Evolutionary conservation across 2,113 vertebrate species (phyloP), one percentile per base, ranked within the genome.

Genomic region (Brachyhypopomus occidentalis): DNA sequence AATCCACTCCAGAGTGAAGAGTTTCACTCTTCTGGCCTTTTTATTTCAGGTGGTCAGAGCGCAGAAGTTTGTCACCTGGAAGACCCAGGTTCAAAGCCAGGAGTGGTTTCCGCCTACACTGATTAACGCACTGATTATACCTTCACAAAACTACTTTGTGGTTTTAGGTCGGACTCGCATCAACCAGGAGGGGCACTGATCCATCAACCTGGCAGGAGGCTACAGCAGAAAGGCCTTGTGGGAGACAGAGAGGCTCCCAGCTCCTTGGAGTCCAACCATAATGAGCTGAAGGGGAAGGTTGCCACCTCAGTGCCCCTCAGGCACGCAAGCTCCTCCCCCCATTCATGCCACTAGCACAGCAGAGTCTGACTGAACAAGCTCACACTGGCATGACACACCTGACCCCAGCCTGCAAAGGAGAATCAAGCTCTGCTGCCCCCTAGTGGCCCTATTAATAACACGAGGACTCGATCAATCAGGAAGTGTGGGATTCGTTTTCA

Each of bases 361-460:
- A 30, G 7, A 5, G 45, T 63, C 60, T 2, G 3, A 36, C 27
- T 67, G 64, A 67, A 67, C 27, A 16, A 67, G 62, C 27, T 30
- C 23, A 36, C 25, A 62, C 72, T 2, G 17, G 30, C 14, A 25
- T 20, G 63, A 34, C 16, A 72, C 25, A 5, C 0, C 1, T 27
- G 16, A 45, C 48, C 5, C 5, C 41, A 41, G 41, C 1, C 34
- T 69, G 22, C 55, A 30, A 11, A 34, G 22, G 5, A 22, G 6
- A 17, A 14, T 45, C 8, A 45, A 77, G 69, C 69, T 84, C 38
- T 84, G 60, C 59, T 72, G 64, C 85, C 76, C 77, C 69, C 83
- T 86, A 82, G 20, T 79, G 85, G 67, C 17, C 9, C 23, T 25
- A 14, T 67, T 20, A 64, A 25, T 36, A n/a, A 41, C 38, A 38